Evolutionary conservation across 2,888 invertebrate species (phyloP).

Genomic region (Trissoscelio sp.): DNA sequence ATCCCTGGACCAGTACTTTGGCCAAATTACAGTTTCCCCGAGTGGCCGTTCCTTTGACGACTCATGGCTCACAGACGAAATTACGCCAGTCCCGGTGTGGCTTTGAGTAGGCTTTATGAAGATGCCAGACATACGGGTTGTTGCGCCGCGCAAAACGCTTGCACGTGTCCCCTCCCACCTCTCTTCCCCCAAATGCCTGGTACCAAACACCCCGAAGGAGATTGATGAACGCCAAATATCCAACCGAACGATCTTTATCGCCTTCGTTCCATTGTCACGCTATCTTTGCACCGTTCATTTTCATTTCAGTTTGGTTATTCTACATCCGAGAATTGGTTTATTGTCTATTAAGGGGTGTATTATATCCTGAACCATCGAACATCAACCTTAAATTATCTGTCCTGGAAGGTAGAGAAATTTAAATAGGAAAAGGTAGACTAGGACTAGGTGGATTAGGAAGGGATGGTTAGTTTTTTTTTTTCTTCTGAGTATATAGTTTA

Average conservation of each 20-base stretch:
- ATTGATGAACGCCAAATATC: constrained; percentile 48
- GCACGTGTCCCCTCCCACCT: background rate
- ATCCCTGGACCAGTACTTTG: constrained; percentile 19
- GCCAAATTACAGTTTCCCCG: constrained; percentile 29
- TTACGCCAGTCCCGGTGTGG: constrained; percentile 11
- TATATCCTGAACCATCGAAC: no score
- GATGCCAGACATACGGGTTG: constrained; percentile 37
- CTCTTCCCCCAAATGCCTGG: background rate
- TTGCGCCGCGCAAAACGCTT: constrained; percentile 33
- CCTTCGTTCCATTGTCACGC: constrained; percentile 36
- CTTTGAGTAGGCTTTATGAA: constrained; percentile 49
- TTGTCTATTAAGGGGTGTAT: constrained; percentile 23
- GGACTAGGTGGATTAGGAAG: no score
- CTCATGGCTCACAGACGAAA: constrained; percentile 29
- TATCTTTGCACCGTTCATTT: constrained; percentile 18
- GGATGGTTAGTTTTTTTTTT: no score
- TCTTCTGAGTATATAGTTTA: no score
- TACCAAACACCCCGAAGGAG: constrained; percentile 24
- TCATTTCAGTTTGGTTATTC: constrained; percentile 22
- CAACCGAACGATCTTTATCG: constrained; percentile 45
- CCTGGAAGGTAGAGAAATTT: no score
- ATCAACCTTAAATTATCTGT: no score
- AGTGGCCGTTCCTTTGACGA: constrained; percentile 42
- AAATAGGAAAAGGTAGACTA: no score
- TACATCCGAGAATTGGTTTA: background rate